Evolutionary conservation across 2,888 invertebrate species (phyloP), one percentile per base, ranked within the genome.

Genomic region (Theretra japonica): DNA sequence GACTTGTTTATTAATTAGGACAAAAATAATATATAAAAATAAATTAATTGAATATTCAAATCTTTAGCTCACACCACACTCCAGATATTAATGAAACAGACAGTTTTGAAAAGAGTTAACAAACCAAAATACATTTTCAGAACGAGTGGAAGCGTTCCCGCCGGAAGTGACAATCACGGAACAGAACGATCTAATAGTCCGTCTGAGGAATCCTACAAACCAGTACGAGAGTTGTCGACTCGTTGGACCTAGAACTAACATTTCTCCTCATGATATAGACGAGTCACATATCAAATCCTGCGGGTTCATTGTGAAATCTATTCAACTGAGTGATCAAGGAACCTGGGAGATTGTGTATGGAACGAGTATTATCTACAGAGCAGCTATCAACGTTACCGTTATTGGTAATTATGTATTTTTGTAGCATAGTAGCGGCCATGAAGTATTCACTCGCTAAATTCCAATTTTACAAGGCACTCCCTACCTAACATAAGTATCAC

Each of bases 311-410:
- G 80, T 90, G 0, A 82, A 71, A 33, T 77, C 81, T 59, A 80
- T 89, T 2, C 76, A 73, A 15, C 62, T 58, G 17, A 70, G 41
- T 8, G 82, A 88, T 28, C 76, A 71, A 72, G 93, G 93, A 69
- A 72, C 69, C 21, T 93, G 92, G 92, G 75, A 80, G 56, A 91
- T 93, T 68, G 75, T 78, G 2, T 91, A 86, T 74, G 92, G 90
- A 73, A 75, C 78, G n/a, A 77, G 70, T 73, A 86, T 87, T 2
- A 76, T 77, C 48, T 87, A 88, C 73, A 85, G 76, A 79, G 90
- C 90, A 2, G 72, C 75, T 21, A 79, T 89, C 72, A 57, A 77
- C 28, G 86, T 92, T 3, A 77, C 72, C 68, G 86, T 92, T 25
- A 76, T 79, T 75, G 89, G 90, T 92, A 88, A 89, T 41, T 17